Evolutionary conservation across 2,797 vertebrate species (phyloP), one percentile per base, ranked within the genome.

Genomic region (Schizothorax lantsangensis): DNA sequence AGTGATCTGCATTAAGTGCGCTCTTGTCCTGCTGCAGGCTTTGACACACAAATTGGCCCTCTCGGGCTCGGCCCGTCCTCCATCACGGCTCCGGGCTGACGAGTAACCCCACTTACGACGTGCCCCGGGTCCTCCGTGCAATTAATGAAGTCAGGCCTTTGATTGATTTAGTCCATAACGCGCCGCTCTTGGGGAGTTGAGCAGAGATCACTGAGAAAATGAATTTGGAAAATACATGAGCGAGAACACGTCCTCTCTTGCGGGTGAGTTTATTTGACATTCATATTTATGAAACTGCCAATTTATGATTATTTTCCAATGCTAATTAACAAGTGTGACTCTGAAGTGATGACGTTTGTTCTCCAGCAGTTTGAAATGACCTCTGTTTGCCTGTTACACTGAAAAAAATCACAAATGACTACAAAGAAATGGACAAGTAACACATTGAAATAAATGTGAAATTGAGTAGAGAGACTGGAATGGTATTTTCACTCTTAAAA

Each of bases 1-100:
- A 94, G 93, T 93, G 94, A 95, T 91, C 91, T 92, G 91, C 89
- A 95, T 96, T 95, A 96, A 96, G 95, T 95, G 94, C 89, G 94
- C 94, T 90, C 92, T 93, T 92, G 92, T 93, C 94, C 94, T 92
- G 94, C 95, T 94, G 92, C 93, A 93, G 95, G 93, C 94, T 91
- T 93, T 94, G 93, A 94, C 92, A 86, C 93, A 94, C 93, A 95
- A 96, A 96, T 95, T 95, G 93, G 94, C 91, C 93, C 91, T 94
- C 92, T 92, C 92, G 91, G 92, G 54, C 84, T 84, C 66, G 33
- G 69, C 49, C 33, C 66, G 59, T 47, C 81, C 85, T 82, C 52
- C 81, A 94, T 95, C 88, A 89, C 84, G 73, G 91, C 92, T 91
- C 91, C 81, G 88, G 79, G 87, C 72, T 57, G 72, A 74, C 36